Conservation (phyloP, 2,113 vertebrate species). For the Oriolus oriolus region DNA sequence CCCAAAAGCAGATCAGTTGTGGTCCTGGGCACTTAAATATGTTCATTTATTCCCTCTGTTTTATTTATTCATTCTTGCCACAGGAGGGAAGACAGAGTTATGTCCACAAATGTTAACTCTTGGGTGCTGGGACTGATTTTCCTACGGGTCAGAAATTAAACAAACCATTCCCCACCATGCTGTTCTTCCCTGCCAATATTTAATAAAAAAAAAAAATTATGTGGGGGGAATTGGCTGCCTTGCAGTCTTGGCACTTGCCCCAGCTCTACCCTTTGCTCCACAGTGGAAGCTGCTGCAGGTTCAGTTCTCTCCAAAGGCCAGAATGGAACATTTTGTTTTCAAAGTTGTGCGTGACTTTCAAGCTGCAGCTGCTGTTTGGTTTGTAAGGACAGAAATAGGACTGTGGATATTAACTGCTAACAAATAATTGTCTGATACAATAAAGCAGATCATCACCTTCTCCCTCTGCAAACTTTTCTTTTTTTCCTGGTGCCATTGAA, state of each 20-base stretch:
- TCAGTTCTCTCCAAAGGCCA: neutral
- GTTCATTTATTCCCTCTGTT: neutral
- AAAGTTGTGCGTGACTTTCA: neutral
- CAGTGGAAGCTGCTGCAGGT: neutral
- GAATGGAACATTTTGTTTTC: neutral
- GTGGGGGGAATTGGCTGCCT: neutral
- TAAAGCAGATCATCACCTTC: constrained; percentile 41
- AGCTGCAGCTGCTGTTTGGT: neutral
- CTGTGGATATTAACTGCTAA: constrained; percentile 31
- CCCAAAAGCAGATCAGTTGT: neutral
- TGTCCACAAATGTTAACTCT: fast-evolving
- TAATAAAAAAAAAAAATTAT: neutral
- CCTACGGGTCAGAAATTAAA: neutral
- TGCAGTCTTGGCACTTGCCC: fast-evolving
- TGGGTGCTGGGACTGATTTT: neutral
- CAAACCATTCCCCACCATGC: neutral
- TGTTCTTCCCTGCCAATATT: neutral
- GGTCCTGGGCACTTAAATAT: neutral
- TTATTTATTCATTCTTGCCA: neutral
- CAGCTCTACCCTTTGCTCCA: neutral
- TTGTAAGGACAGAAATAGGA: constrained; percentile 20
- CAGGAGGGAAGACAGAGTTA: neutral
- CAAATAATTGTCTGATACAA: constrained; percentile 43
- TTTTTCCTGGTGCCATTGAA: neutral
- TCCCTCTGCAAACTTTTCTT: constrained; percentile 6